These are phyloP conservation scores for Eristalinus aeneus DNA, from an alignment of 2,888 invertebrate species.

Conservation along the genomic window DNA sequence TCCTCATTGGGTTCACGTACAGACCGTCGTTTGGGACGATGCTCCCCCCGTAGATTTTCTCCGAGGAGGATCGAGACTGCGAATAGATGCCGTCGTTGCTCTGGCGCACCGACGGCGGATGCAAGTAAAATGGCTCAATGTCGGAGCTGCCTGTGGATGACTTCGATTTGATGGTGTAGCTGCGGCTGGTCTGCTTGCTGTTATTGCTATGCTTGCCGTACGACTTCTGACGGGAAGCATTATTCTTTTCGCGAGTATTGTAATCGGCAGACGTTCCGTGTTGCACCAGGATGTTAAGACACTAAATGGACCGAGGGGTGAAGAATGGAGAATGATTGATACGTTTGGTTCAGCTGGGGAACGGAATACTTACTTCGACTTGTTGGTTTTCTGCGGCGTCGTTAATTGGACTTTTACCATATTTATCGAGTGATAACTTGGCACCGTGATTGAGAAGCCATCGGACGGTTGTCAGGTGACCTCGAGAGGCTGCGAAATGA, in stretches of 20 bases:
- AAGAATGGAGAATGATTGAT: neutral
- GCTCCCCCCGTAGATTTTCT: constrained; percentile 77
- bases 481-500: constrained; percentile 93
- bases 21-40: constrained; percentile 85
- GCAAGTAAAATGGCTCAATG: constrained; percentile 88
- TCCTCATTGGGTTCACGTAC: constrained; percentile 91
- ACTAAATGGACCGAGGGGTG: constrained; percentile 82
- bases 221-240: constrained; percentile 69
- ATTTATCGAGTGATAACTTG: constrained; percentile 89
- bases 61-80: constrained; percentile 77
- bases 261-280: constrained; percentile 88
- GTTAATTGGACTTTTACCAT: constrained; percentile 94
- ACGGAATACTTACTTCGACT: constrained; percentile 85
- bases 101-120: constrained; percentile 83
- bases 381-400: constrained; percentile 96
- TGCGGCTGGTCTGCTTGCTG: constrained; percentile 79
- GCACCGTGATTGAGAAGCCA: constrained; percentile 93
- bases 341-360: neutral
- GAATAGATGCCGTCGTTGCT: constrained; percentile 78
- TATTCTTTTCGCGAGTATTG: constrained; percentile 78
- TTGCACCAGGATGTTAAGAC: constrained; percentile 90
- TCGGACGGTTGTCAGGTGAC: constrained; percentile 89
- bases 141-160: constrained; percentile 80
- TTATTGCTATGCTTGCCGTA: constrained; percentile 74
- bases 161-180: constrained; percentile 80